A percentile compares a stretch with the other conserved stretches of the same genome.
Evolutionary conservation across 2,797 vertebrate genomes (phyloP).

Genomic region (Pseudomugil tenellus): DNA sequence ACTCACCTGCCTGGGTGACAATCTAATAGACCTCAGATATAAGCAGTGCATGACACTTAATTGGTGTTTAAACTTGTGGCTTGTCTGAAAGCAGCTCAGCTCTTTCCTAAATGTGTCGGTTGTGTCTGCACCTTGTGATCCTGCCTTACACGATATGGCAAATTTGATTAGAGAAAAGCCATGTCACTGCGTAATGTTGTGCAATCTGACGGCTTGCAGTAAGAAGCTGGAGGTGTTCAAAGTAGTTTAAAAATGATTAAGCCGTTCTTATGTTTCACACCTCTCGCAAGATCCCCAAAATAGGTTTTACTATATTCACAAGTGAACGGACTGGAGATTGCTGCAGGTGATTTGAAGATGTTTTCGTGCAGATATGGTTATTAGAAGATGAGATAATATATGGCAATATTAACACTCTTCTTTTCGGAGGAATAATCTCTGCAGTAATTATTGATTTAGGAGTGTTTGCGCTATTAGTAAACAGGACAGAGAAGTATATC

Average conservation of each 20-base stretch:
- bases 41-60: constrained; percentile 60
- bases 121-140: constrained; percentile 50
- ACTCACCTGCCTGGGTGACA: too few species aligned
- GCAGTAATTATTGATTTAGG: constrained; percentile 24
- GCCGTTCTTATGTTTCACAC: constrained; percentile 36
- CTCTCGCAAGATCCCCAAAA: constrained; percentile 21
- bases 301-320: constrained; percentile 23
- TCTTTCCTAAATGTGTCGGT: constrained; percentile 48
- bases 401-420: background rate
- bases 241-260: constrained; percentile 41
- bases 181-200: constrained; percentile 33
- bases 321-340: constrained; percentile 22
- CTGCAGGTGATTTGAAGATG: constrained; percentile 17
- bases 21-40: constrained; percentile 69
- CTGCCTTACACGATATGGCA: constrained; percentile 64
- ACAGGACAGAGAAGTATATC: constrained; percentile 10
- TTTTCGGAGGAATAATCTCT: constrained; percentile 5
- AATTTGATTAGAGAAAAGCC: constrained; percentile 57
- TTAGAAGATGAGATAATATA: background rate
- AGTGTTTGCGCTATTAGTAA: constrained; percentile 20
- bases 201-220: constrained; percentile 53
- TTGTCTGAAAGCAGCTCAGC: constrained; percentile 57
- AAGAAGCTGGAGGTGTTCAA: constrained; percentile 44
- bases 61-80: constrained; percentile 65
- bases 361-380: background rate